Evolutionary conservation across 1,140 invertebrate species (phyloP), one percentile per base, ranked within the genome.

Genomic region (Macrobrachium nipponense): DNA sequence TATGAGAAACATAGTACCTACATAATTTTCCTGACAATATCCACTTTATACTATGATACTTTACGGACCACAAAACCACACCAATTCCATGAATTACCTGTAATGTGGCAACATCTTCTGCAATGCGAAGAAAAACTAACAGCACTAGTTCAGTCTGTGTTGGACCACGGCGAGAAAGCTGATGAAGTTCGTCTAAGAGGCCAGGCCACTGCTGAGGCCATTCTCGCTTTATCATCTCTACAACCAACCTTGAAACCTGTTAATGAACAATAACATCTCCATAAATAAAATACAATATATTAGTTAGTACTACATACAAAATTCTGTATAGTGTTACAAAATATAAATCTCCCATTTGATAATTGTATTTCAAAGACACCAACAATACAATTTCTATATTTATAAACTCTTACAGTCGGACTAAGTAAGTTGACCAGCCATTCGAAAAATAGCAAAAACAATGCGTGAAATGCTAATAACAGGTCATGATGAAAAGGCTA

Each of bases 171-270:
- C 89, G 89, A 44, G 95, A 95, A 87, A 95, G 93, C 36, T 88
- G 83, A 78, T 91, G 95, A 0, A 98, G 92, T 90, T 98, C 97
- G 0, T 93, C 91, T 15, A 98, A 90, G 14, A 98, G 90, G 0
- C 94, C 94, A 0, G 96, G 95, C 97, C 97, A 98, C 83, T 98
- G 96, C 90, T 98, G 97, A 0, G 97, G 97, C 97, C 97, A 98
- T 91, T 98, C 97, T 18, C 97, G 92, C 91, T 98, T 98, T 17
- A 97, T 95, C 94, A 98, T 97, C 92, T 98, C 97, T 0, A 98
- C 97, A 82, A 98, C 94, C 20, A 98, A 95, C 72, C 96, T 92
- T 20, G 96, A 96, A 15, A 98, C 80, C 87, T 88, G 91, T 10
- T 51, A 51, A 51, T 12, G 12, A 94, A 96, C 97, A 96, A 91